Evolutionary conservation across 2,113 vertebrate species (phyloP).

Genomic region (Pseudois nayaur): DNA sequence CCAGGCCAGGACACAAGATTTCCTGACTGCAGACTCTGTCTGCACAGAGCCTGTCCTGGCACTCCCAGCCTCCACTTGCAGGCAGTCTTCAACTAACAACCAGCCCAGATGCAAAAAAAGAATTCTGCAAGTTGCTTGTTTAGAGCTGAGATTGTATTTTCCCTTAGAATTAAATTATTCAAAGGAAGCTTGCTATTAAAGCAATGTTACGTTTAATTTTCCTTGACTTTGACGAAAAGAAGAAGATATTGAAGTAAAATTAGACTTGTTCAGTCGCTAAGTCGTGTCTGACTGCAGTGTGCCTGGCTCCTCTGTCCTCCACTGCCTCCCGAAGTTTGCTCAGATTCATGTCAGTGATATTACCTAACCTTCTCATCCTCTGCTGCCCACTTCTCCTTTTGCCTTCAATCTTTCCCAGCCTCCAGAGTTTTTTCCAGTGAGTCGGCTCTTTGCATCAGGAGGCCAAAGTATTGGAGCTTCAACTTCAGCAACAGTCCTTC

Average conservation of each 20-base stretch:
- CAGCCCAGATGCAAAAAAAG: not conserved
- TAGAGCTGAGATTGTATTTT: not conserved
- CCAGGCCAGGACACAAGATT: not conserved
- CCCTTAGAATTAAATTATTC: not conserved
- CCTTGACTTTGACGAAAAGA: not conserved
- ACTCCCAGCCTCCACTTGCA: not conserved
- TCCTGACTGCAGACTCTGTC: not conserved
- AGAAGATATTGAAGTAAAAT: slow-evolving; percentile 18
- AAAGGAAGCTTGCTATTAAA: not conserved
- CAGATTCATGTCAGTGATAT: not conserved
- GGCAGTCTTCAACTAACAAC: not conserved
- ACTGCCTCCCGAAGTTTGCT: not conserved
- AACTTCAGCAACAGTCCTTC: not conserved
- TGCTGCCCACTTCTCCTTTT: not conserved
- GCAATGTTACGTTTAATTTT: not conserved
- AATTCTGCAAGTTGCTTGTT: not conserved
- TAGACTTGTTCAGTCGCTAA: not conserved
- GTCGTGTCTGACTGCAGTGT: not conserved
- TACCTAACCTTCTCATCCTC: not conserved
- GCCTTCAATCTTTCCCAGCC: not conserved
- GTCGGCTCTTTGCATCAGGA: not conserved
- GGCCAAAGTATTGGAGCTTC: not conserved
- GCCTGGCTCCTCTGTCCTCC: not conserved
- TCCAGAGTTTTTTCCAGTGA: not conserved
- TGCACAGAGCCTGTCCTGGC: not conserved